A percentile compares a stretch with the other conserved stretches of the same genome.
Conservation (phyloP, 2,888 invertebrate species). For the Imbricaverruca yamaguchii region DNA sequence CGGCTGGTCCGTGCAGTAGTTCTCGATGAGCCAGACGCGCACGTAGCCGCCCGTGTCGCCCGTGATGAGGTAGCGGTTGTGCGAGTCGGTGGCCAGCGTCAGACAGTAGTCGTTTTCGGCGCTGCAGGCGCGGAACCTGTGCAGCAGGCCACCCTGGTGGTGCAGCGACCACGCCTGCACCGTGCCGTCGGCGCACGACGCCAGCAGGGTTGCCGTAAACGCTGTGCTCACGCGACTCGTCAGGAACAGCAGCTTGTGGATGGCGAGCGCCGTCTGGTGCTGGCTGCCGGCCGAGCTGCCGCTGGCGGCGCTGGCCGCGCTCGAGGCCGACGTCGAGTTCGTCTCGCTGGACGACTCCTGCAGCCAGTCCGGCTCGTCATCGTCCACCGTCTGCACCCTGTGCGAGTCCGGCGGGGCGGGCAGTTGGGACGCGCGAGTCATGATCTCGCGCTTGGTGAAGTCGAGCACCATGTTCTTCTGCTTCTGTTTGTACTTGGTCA, state of each 20-base stretch:
- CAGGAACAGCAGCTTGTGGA: conserved; percentile 61
- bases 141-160: conserved; percentile 60
- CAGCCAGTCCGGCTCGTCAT: neutral
- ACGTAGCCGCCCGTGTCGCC: conserved; percentile 60
- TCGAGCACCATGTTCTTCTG: conserved; percentile 17
- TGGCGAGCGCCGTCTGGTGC: conserved; percentile 44
- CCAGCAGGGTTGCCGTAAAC: conserved; percentile 56
- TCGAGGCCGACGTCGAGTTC: neutral
- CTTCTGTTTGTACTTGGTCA: conserved; percentile 16
- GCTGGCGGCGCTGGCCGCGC: neutral
- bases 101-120: conserved; percentile 54
- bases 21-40: conserved; percentile 67
- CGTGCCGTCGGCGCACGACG: conserved; percentile 65
- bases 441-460: neutral
- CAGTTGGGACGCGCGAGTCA: neutral
- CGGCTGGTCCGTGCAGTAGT: conserved; percentile 48
- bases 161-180: conserved; percentile 74
- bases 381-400: neutral
- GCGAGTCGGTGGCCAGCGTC: conserved; percentile 59
- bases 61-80: conserved; percentile 57
- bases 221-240: conserved; percentile 50
- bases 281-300: neutral
- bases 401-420: neutral
- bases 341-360: neutral
- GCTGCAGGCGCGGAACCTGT: conserved; percentile 62